A percentile compares a stretch with the other conserved stretches of the same genome.
phyloP scores from a whole-genome alignment of 2,797 vertebrate species.

The Dendrocincla fuliginosa region DNA sequence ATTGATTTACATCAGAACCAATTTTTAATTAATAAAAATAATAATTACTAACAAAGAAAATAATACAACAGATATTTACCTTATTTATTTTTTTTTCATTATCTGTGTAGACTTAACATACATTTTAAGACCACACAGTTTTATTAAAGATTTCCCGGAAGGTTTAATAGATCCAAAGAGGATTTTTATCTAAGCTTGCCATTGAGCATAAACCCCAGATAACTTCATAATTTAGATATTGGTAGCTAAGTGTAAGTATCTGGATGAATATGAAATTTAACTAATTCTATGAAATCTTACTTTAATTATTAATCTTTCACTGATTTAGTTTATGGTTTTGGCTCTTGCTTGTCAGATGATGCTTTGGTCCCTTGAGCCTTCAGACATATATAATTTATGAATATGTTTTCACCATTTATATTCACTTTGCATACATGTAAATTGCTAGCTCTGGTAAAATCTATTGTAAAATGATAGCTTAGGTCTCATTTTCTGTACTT shows the following conservation, averaged over 20 bases:
- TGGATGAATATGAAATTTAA: background rate
- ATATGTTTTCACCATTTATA: background rate
- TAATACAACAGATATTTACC: background rate
- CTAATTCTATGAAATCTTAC: background rate
- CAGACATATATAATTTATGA: background rate
- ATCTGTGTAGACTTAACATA: background rate
- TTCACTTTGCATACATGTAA: background rate
- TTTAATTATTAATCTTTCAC: background rate
- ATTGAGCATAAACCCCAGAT: background rate
- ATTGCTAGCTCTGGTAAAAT: slow-evolving; percentile 1
- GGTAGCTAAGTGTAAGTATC: background rate
- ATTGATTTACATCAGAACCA: background rate
- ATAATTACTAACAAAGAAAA: background rate
- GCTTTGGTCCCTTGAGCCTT: background rate
- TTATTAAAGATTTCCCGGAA: background rate
- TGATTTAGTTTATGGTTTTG: background rate
- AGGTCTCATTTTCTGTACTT: slow-evolving; percentile 10
- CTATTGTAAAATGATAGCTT: background rate
- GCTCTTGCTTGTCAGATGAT: background rate
- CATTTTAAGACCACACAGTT: background rate
- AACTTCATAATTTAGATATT: background rate
- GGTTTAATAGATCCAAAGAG: background rate
- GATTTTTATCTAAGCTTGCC: background rate
- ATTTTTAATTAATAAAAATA: background rate
- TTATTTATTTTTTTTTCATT: background rate